Conservation (phyloP, 2,797 vertebrate species). For the Meda fulgida region DNA sequence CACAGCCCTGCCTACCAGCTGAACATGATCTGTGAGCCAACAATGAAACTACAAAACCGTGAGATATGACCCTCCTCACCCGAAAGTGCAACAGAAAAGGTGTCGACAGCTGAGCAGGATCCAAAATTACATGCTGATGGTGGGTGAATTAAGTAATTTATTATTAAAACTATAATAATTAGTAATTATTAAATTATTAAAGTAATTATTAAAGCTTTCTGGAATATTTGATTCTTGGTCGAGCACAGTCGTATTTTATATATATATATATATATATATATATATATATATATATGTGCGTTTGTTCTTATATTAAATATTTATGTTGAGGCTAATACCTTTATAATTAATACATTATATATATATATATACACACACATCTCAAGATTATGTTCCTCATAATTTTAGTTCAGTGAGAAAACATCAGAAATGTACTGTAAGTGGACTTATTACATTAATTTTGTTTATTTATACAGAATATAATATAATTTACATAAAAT, state of each 20-base stretch:
- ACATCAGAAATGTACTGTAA: not conserved
- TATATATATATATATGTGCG: too few relatives aligned
- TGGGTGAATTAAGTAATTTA: not conserved
- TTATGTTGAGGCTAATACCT: not conserved
- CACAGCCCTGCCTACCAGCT: not conserved
- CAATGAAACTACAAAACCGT: not conserved
- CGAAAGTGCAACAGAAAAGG: slow-evolving; percentile 5
- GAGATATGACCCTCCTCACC: not conserved
- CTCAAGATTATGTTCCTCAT: not conserved
- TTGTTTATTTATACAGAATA: not conserved
- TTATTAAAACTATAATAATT: too few relatives aligned
- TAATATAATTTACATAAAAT: not conserved
- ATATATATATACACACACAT: too few relatives aligned
- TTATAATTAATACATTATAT: too few relatives aligned
- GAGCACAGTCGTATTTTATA: too few relatives aligned
- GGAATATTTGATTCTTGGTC: not conserved
- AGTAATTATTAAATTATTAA: not conserved
- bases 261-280: too few relatives aligned
- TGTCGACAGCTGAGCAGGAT: not conserved
- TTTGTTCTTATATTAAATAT: not conserved
- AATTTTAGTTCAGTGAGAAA: too few relatives aligned
- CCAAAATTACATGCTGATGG: not conserved
- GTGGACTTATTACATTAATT: not conserved
- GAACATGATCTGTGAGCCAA: not conserved
- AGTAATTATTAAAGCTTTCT: not conserved